phyloP scores from a whole-genome alignment of 2,113 vertebrate species.

The Loxodonta africana region DNA sequence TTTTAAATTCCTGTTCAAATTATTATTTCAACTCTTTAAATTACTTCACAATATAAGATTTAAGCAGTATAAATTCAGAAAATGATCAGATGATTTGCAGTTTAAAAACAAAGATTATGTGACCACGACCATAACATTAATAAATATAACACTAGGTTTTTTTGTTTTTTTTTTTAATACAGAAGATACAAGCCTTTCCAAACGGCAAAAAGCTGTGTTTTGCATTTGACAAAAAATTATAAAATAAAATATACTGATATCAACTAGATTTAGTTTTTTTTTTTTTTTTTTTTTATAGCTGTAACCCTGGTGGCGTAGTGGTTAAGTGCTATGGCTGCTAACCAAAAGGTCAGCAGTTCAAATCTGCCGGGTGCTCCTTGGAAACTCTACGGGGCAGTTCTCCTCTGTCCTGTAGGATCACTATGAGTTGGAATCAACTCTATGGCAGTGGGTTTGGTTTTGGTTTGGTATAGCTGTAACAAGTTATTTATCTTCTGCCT shows the following conservation, averaged over 20 bases:
- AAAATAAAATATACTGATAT: slow-evolving; percentile 32
- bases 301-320: no score
- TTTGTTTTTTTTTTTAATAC: background rate
- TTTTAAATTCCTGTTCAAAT: slow-evolving; percentile 45
- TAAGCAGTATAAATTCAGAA: slow-evolving; percentile 20
- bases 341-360: no score
- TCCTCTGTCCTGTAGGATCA: no score
- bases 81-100: background rate
- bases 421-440: no score
- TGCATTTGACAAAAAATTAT: slow-evolving; percentile 10
- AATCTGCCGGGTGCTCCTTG: no score
- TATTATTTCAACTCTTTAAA: slow-evolving; percentile 38
- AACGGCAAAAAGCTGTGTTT: slow-evolving; percentile 45
- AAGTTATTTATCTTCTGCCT: slow-evolving; percentile 29
- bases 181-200: background rate
- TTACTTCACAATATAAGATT: slow-evolving; percentile 15
- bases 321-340: no score
- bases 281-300: no score
- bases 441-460: no score
- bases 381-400: no score
- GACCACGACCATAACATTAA: background rate
- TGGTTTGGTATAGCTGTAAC: background rate
- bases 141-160: background rate
- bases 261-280: background rate
- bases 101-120: slow-evolving; percentile 46